These are phyloP conservation scores for Propithecus perrieri DNA, from an alignment of 2,797 vertebrate genomes.

Conservation along the genomic window DNA sequence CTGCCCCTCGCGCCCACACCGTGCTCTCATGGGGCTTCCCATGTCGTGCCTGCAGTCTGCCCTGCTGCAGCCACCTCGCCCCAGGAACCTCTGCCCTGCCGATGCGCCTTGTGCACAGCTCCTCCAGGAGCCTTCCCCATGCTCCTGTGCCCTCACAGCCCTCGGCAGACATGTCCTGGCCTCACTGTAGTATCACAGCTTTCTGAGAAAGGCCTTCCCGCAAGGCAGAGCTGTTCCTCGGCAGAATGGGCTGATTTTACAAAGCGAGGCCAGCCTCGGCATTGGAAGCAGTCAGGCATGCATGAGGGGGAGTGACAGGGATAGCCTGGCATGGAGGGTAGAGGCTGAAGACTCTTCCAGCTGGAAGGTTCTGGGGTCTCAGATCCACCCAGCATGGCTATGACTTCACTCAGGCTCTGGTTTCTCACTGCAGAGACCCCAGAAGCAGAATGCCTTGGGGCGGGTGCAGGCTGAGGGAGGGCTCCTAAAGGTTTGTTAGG, in stretches of 20 bases:
- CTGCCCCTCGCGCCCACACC: background rate
- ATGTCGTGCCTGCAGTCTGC: background rate
- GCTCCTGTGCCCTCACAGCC: too few relatives aligned
- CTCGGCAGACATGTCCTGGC: background rate
- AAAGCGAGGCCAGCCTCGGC: background rate
- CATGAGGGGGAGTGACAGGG: background rate
- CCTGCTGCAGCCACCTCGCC: background rate
- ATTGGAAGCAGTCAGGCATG: background rate
- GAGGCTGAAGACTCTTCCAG: background rate
- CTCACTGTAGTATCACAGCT: accelerated
- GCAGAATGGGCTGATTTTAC: background rate
- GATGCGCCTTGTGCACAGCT: too few relatives aligned
- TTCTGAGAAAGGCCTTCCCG: background rate
- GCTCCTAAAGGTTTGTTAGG: background rate
- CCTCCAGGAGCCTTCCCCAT: background rate
- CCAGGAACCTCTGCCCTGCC: too few relatives aligned
- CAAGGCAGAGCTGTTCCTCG: background rate
- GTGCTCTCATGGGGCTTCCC: too few relatives aligned
- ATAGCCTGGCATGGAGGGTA: background rate
- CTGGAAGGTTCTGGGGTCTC: background rate
- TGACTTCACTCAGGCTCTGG: background rate
- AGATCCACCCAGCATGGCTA: background rate
- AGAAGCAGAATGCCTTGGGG: background rate
- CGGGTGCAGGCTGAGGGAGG: too few relatives aligned
- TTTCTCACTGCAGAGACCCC: background rate